phyloP scores from a whole-genome alignment of 2,797 vertebrate genomes.

The Capromys pilorides region DNA sequence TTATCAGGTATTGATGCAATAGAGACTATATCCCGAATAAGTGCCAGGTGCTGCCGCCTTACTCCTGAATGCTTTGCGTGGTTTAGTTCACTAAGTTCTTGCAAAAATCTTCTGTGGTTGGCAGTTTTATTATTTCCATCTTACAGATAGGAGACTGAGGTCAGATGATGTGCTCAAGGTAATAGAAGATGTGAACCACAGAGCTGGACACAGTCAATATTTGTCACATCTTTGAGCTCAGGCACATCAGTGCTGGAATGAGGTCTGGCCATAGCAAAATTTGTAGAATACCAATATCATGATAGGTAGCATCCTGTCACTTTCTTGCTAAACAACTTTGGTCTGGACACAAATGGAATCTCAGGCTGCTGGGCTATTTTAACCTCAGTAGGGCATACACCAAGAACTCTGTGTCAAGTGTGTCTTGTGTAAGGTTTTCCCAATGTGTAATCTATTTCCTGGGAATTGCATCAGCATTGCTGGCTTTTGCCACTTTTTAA shows the following conservation, averaged over 20 bases:
- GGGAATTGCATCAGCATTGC: background rate
- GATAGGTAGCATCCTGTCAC: background rate
- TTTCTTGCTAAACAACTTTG: background rate
- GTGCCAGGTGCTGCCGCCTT: no score
- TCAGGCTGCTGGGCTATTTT: background rate
- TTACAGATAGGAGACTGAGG: background rate
- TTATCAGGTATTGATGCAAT: background rate
- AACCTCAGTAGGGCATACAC: background rate
- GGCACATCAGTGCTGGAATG: fast-evolving
- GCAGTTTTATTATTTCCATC: background rate
- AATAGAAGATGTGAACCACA: background rate
- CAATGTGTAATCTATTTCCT: background rate
- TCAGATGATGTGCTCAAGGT: background rate
- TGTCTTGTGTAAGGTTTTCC: background rate
- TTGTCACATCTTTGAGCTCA: background rate
- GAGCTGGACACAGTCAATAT: background rate
- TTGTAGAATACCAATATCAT: background rate
- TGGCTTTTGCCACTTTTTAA: background rate
- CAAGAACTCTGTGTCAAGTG: background rate
- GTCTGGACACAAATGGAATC: background rate
- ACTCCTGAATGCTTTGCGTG: background rate
- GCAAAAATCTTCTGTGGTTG: background rate
- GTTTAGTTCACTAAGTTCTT: background rate
- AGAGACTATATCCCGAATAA: background rate
- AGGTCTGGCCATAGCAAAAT: no score